Evolutionary conservation across 1,140 invertebrate species (phyloP), one percentile per base, ranked within the genome.

Genomic region (Micrasema minimum): DNA sequence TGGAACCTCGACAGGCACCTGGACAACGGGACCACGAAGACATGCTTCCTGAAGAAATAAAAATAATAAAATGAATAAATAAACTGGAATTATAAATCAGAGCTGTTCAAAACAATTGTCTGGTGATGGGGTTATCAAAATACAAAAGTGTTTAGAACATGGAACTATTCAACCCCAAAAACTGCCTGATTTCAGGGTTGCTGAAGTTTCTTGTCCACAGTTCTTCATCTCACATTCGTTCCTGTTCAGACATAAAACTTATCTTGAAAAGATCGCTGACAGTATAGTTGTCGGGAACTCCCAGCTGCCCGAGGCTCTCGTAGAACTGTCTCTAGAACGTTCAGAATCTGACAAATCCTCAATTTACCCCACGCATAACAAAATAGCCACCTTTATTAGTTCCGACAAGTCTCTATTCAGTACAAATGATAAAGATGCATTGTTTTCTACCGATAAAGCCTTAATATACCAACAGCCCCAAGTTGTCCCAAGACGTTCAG

Each of bases 141-240:
- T n/a, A n/a, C n/a, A n/a, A n/a, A n/a, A n/a, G n/a, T n/a, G n/a
- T n/a, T n/a, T n/a, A n/a, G n/a, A n/a, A n/a, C n/a, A n/a, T n/a
- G n/a, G n/a, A n/a, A n/a, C n/a, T n/a, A n/a, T n/a, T n/a, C n/a
- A n/a, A n/a, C n/a, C n/a, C n/a, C n/a, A n/a, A n/a, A n/a, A n/a
- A n/a, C n/a, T n/a, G n/a, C n/a, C n/a, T n/a, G n/a, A n/a, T n/a
- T n/a, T n/a, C n/a, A n/a, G n/a, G n/a, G n/a, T n/a, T n/a, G n/a
- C n/a, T n/a, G n/a, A n/a, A n/a, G n/a, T 5, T 59, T 2, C 23
- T 86, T 80, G 93, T 92, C 94, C 94, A 82, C 94, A 97, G 81
- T 96, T 96, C 79, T 92, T 92, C 94, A 98, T 96, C 79, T 96
- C 91, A 79, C 96, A 98, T 80, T 95, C 92, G 80, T 94, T 97